These are phyloP conservation scores for Gonatopus flavifemur DNA, from an alignment of 1,140 invertebrate species.

Conservation along the genomic window DNA sequence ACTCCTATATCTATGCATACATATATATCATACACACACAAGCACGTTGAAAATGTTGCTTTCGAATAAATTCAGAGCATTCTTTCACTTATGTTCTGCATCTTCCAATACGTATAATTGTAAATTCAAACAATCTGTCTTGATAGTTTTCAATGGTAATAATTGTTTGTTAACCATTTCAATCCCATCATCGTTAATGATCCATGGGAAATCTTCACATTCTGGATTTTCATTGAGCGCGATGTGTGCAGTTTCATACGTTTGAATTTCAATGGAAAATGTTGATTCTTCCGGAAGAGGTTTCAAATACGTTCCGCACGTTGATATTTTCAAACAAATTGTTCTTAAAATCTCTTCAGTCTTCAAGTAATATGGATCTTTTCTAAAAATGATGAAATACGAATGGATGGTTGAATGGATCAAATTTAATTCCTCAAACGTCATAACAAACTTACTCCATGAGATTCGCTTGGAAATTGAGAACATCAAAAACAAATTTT, in stretches of 20 bases:
- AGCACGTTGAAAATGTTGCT: too few species aligned
- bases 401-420: slow-evolving; percentile 3
- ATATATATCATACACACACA: too few species aligned
- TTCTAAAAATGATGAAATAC: slow-evolving; percentile 28
- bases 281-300: slow-evolving; percentile 56
- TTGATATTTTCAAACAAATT: slow-evolving; percentile 61
- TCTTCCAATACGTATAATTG: slow-evolving; percentile 43
- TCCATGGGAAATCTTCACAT: slow-evolving; percentile 61
- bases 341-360: slow-evolving; percentile 63
- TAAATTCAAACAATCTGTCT: slow-evolving; percentile 42
- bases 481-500: slow-evolving; percentile 62
- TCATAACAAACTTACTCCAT: slow-evolving; percentile 34
- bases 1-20: too few species aligned
- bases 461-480: slow-evolving; percentile 32
- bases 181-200: slow-evolving; percentile 39
- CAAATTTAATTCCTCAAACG: neutral
- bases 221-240: slow-evolving; percentile 54
- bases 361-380: slow-evolving; percentile 63
- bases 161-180: slow-evolving; percentile 34
- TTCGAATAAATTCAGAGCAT: too few species aligned
- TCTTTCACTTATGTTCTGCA: slow-evolving; percentile 15
- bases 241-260: slow-evolving; percentile 60
- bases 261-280: slow-evolving; percentile 62
- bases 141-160: slow-evolving; percentile 42
- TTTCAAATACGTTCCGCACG: slow-evolving; percentile 53